phyloP scores from a whole-genome alignment of 2,113 vertebrate species.

The Mus musculus region GRCm39 chr1:43499501-43500000 shows the following conservation, averaged over 20 bases:
- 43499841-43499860: background rate
- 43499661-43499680: background rate
- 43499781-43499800: background rate
- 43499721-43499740: background rate
- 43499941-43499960: background rate
- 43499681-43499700: background rate
- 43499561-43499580: background rate
- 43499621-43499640: background rate
- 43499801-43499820: no score
- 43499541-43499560: background rate
- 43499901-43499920: background rate
- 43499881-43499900: background rate
- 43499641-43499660: background rate
- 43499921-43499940: background rate
- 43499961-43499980: background rate
- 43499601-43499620: no score
- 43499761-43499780: background rate
- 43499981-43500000: background rate
- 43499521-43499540: background rate
- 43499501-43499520: background rate
- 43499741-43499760: background rate
- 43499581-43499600: background rate
- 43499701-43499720: background rate
- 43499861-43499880: background rate
- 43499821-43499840: no score